These are phyloP conservation scores for Poeciliopsis prolifica DNA, from an alignment of 2,113 vertebrate species.

Conservation along the genomic window DNA sequence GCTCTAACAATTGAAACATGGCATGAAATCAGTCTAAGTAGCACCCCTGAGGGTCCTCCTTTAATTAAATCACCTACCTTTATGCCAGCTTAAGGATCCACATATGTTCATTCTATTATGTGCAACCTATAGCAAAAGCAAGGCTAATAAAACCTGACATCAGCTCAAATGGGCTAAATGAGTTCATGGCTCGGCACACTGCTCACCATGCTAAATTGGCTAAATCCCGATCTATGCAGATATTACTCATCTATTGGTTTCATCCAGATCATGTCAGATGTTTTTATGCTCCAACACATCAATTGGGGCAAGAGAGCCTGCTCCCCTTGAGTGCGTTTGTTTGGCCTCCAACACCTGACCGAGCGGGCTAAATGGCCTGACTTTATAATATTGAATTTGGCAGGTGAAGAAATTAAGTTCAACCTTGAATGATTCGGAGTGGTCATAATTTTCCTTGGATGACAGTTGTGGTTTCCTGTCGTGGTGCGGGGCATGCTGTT, in stretches of 20 bases:
- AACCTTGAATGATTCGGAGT: slow-evolving; percentile 50
- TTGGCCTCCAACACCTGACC: slow-evolving; percentile 49
- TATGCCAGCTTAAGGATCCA: slow-evolving; percentile 25
- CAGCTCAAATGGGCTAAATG: neutral
- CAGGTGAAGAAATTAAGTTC: slow-evolving; percentile 34
- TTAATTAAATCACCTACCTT: slow-evolving; percentile 47
- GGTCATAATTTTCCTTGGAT: slow-evolving; percentile 64
- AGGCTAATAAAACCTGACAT: slow-evolving; percentile 48
- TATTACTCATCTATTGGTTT: slow-evolving; percentile 28
- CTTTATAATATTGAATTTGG: slow-evolving; percentile 45
- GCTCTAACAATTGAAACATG: slow-evolving; percentile 44
- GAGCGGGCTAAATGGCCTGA: slow-evolving; percentile 39
- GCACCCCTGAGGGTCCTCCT: neutral
- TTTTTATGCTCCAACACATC: slow-evolving; percentile 31
- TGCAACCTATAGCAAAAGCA: slow-evolving; percentile 33
- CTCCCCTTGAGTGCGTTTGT: slow-evolving; percentile 30
- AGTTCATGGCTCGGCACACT: slow-evolving; percentile 22
- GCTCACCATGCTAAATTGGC: slow-evolving; percentile 4
- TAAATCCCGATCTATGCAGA: slow-evolving; percentile 33
- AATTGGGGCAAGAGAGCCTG: slow-evolving; percentile 17
- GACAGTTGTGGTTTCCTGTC: slow-evolving; percentile 67
- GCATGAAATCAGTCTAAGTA: slow-evolving; percentile 40
- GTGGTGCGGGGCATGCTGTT: slow-evolving; percentile 58
- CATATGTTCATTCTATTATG: slow-evolving; percentile 37
- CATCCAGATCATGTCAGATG: slow-evolving; percentile 23